Evolutionary conservation across 2,113 vertebrate species (phyloP), one percentile per base, ranked within the genome.

Genomic region (Mesitornis unicolor): DNA sequence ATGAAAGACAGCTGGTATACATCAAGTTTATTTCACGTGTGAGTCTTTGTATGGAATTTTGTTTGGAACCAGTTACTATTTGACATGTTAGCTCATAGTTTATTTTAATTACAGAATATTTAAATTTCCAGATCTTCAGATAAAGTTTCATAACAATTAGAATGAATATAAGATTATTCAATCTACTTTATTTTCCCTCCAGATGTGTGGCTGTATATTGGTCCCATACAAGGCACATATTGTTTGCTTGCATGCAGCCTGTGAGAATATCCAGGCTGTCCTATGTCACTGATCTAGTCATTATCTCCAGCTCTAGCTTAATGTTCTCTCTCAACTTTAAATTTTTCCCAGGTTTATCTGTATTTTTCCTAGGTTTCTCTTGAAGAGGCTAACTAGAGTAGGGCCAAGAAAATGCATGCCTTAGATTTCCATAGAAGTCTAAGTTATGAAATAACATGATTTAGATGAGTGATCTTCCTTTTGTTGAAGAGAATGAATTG

Each of bases 101-200:
- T 87, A 90, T 96, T 93, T 93, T 95, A 88, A 83, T 96, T 93
- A 51, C 29, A 76, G 82, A 90, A 65, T 87, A 90, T 83, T 84
- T 93, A 70, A 65, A 87, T 93, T 85, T 56, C 38, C 26, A 76
- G 78, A 91, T 91, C 61, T 79, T 95, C 78, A 90, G 86, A 92
- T 81, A 89, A 63, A 2, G 1, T 75, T 92, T 90, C 2, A 4
- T 92, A 70, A 84, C 64, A 89, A 40, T 76, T 64, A 48, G 59
- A 88, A 86, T 51, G 35, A 84, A 42, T 57, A 31, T 63, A 65
- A 90, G 42, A 79, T 73, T 74, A 89, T 84, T 81, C 73, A 77
- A 5, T 70, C 42, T 85, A 17, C 33, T 94, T 85, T 85, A 33
- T 93, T 88, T 93, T 83, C 67, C n/a, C 53, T 85, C 70, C 79